Conservation (phyloP, 2,888 invertebrate genomes). For the Synergus japonicus region DNA sequence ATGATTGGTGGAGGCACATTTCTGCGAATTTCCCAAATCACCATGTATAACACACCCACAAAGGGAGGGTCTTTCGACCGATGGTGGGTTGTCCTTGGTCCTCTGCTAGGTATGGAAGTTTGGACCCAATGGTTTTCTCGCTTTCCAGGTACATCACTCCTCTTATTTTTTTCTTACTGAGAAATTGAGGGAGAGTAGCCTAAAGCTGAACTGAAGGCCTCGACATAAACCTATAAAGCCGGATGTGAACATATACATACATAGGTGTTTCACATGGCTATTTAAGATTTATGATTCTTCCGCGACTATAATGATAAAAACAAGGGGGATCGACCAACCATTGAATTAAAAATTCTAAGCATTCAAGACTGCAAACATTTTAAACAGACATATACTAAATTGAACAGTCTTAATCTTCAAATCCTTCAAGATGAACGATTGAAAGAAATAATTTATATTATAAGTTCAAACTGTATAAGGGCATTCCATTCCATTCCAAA, state of each 20-base stretch:
- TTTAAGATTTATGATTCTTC: not conserved
- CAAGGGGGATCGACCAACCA: not conserved
- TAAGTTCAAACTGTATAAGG: too few relatives aligned
- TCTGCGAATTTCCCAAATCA: slow-evolving; percentile 35
- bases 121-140: slow-evolving; percentile 33
- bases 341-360: not conserved
- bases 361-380: not conserved
- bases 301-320: not conserved
- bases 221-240: not conserved
- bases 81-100: slow-evolving; percentile 38
- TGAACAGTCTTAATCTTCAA: too few relatives aligned
- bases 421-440: too few relatives aligned
- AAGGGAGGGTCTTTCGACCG: slow-evolving; percentile 23
- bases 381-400: too few relatives aligned
- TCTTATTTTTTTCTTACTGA: slow-evolving; percentile 32
- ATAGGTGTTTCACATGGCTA: not conserved
- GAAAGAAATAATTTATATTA: too few relatives aligned
- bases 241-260: not conserved
- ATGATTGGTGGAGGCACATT: slow-evolving; percentile 4
- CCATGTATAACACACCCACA: slow-evolving; percentile 9
- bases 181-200: slow-evolving; percentile 22
- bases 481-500: too few relatives aligned
- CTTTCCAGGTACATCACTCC: slow-evolving; percentile 38
- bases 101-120: not conserved
- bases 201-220: slow-evolving; percentile 20